These are phyloP conservation scores for Xestoiulus laeticollis DNA, from an alignment of 2,888 invertebrate genomes.

Conservation along the genomic window DNA sequence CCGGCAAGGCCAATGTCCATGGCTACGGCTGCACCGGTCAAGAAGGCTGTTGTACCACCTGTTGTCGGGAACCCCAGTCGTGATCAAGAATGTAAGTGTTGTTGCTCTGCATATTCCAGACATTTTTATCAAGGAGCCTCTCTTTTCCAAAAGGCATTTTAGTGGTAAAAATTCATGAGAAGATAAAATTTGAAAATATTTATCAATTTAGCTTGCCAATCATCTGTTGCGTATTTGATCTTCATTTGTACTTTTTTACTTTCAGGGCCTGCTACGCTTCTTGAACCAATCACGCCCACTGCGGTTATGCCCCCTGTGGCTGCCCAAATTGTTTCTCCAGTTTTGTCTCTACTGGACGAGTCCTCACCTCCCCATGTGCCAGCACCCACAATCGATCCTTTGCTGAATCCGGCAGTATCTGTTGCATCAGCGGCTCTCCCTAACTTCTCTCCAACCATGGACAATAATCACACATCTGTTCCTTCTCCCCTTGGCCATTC, in stretches of 20 bases:
- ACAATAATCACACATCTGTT: not conserved
- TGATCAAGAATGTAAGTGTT: constrained; percentile 50
- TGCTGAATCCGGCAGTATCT: not conserved
- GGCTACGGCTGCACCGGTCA: constrained; percentile 59
- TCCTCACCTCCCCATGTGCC: constrained; percentile 5
- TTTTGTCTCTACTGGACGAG: constrained; percentile 51
- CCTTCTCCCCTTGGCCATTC: constrained; percentile 50
- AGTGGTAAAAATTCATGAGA: not conserved
- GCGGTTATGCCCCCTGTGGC: not conserved
- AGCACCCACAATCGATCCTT: not conserved
- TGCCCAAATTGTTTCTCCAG: constrained; percentile 47
- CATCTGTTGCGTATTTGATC: not conserved
- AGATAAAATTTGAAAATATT: not conserved
- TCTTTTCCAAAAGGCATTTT: no score
- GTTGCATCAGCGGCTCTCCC: not conserved
- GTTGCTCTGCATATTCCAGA: not conserved
- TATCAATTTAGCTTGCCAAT: not conserved
- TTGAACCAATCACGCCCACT: constrained; percentile 11
- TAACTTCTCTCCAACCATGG: not conserved
- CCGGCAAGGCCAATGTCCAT: constrained; percentile 59
- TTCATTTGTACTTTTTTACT: not conserved
- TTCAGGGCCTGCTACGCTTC: constrained; percentile 35
- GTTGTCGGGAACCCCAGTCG: not conserved
- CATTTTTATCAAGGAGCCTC: no score
- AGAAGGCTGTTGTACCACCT: constrained; percentile 54